A percentile compares a stretch with the other conserved stretches of the same genome.
These are phyloP conservation scores for Steinernema hermaphroditum DNA, from an alignment of 2,888 invertebrate genomes.

Conservation along the genomic window DNA sequence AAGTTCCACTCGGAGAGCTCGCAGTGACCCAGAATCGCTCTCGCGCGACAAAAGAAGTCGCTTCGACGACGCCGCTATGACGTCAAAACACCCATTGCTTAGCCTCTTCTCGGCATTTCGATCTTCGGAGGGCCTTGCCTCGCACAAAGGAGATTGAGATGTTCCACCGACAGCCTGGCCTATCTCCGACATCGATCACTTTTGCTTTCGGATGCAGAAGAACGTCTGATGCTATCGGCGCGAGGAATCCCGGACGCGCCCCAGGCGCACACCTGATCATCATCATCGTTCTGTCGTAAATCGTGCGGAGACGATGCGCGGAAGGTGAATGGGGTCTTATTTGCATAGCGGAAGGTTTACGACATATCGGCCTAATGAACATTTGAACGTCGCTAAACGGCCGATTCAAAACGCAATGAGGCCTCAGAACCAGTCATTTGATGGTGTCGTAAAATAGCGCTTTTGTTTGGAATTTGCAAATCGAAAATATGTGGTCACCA, in stretches of 20 bases:
- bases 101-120: not conserved
- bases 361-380: too few species aligned
- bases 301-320: not conserved
- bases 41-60: constrained; percentile 3
- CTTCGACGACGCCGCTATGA: constrained; percentile 2
- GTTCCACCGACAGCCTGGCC: not conserved
- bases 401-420: not conserved
- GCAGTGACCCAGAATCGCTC: constrained; percentile 26
- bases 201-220: not conserved
- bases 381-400: too few species aligned
- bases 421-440: too few species aligned
- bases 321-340: not conserved
- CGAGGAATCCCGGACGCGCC: not conserved
- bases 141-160: not conserved
- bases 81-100: constrained; percentile 13
- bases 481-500: not conserved
- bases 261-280: not conserved
- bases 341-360: not conserved
- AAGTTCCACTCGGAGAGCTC: not conserved
- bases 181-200: constrained; percentile 1
- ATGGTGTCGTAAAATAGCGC: too few species aligned
- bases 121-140: not conserved
- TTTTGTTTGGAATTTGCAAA: not conserved
- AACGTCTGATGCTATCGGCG: constrained; percentile 12
- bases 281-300: not conserved